Percentiles rank a stretch among this genome's conserved stretches.
phyloP scores from a whole-genome alignment of 2,888 invertebrate genomes.

The Alloscopus bannaensis region DNA sequence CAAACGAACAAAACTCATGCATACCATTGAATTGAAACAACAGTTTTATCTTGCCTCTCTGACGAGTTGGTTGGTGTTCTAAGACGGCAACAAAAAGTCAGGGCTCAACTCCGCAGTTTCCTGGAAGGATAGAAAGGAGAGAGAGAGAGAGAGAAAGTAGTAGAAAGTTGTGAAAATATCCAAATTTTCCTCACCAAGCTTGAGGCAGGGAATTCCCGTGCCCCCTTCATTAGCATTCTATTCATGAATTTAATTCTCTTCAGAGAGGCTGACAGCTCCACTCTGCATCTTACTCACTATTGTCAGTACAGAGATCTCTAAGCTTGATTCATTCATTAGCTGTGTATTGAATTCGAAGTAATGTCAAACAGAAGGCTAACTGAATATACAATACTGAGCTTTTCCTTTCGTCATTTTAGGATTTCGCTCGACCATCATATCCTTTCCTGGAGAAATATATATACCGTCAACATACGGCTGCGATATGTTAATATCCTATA shows the following conservation, averaged over 20 bases:
- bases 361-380: not conserved
- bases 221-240: slow-evolving; percentile 65
- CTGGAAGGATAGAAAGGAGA: slow-evolving; percentile 2
- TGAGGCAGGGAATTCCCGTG: slow-evolving; percentile 39
- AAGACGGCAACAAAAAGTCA: slow-evolving; percentile 5
- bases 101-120: not conserved
- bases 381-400: not conserved
- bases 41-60: not conserved
- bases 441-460: no score
- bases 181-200: slow-evolving; percentile 40
- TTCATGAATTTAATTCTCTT: slow-evolving; percentile 67
- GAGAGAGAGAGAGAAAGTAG: slow-evolving; percentile 26
- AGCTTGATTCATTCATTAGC: slow-evolving; percentile 63
- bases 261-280: slow-evolving; percentile 44
- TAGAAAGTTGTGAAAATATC: slow-evolving; percentile 54
- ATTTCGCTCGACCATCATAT: no score
- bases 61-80: slow-evolving; percentile 11
- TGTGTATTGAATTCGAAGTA: slow-evolving; percentile 60
- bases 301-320: slow-evolving; percentile 5
- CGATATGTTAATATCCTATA: no score
- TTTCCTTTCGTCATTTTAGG: not conserved
- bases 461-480: no score
- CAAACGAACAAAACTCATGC: slow-evolving; percentile 25
- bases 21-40: slow-evolving; percentile 13
- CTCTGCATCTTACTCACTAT: slow-evolving; percentile 27